Base-by-base conservation (phyloP, 1,140 invertebrate genomes). In the Eueides isabella region DNA sequence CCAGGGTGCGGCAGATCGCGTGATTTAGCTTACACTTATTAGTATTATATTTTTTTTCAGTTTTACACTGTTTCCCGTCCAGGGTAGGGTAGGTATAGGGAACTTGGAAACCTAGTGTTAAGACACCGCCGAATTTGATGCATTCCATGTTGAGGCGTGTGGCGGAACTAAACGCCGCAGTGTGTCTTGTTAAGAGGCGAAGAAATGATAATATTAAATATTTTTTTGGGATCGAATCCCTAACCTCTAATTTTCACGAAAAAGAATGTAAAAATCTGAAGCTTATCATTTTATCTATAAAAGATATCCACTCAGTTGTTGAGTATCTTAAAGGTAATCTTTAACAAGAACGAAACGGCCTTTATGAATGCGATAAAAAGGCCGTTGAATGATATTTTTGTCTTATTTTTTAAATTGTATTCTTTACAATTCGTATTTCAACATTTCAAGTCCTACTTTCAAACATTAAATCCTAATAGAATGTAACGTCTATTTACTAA, bases 1-100 rank as follows among this genome's bases (percentile, higher is more conserved):
- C n/a, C 31, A 62, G 62, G 77, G 77, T 48, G 73, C 66, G 67
- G 61, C 35, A 62, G 64, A 44, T 73, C 70, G 75, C 75, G 71
- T 78, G 74, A 78, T 68, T n/a, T 2, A 55, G 11, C 44, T 11
- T 3, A 12, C 19, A 55, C 1, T 26, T 55, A 55, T 55, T 55
- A 55, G 48, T 55, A 26, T 55, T 23, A 23, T 55, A 2, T 26
- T 23, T 55, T 5, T 33, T 33, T 33, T 33, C 11, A 11, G 7
- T 2, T 33, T 33, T 33, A 5, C 0, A 5, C 1, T 38, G 14
- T 38, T 5, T 38, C 1, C 35, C 35, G 12, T 14, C 12, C 12
- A 38, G 1, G 5, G 4, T 0, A 38, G 4, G 0, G 5, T 14
- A 38, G 12, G 35, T 5, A 16, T 12, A 16, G 14, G 2, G 14